Conservation (phyloP, 2,797 vertebrate genomes). For the Galagoides demidoff region DNA sequence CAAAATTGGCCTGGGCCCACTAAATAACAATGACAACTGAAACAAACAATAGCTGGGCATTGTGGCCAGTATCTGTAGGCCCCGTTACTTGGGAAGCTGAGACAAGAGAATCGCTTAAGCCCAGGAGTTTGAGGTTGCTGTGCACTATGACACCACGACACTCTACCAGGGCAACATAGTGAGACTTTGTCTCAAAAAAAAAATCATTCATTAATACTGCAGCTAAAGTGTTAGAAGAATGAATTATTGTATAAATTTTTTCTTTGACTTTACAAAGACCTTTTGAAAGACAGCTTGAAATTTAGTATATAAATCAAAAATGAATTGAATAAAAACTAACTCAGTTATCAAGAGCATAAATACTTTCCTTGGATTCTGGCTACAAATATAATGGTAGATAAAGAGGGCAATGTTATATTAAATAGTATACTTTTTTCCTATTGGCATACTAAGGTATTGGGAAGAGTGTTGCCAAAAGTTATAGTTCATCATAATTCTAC, state of each 20-base stretch:
- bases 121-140: too few relatives aligned
- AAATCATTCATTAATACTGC: background rate
- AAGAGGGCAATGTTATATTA: background rate
- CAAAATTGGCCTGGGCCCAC: too few relatives aligned
- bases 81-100: too few relatives aligned
- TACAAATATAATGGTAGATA: slow-evolving; percentile 29
- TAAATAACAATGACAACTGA: too few relatives aligned
- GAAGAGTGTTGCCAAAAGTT: background rate
- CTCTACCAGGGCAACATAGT: too few relatives aligned
- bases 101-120: too few relatives aligned
- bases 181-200: too few relatives aligned
- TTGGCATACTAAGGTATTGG: background rate
- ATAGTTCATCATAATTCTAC: background rate
- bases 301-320: background rate
- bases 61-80: too few relatives aligned
- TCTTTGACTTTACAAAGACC: background rate
- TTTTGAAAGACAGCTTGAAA: background rate
- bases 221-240: slow-evolving; percentile 35
- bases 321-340: background rate
- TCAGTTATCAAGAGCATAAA: background rate
- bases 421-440: background rate
- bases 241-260: background rate
- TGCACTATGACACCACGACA: too few relatives aligned
- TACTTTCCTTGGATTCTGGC: background rate
- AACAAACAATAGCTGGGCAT: too few relatives aligned